These are phyloP conservation scores for Parasteatoda lunata DNA, from an alignment of 2,888 invertebrate species.

Conservation along the genomic window DNA sequence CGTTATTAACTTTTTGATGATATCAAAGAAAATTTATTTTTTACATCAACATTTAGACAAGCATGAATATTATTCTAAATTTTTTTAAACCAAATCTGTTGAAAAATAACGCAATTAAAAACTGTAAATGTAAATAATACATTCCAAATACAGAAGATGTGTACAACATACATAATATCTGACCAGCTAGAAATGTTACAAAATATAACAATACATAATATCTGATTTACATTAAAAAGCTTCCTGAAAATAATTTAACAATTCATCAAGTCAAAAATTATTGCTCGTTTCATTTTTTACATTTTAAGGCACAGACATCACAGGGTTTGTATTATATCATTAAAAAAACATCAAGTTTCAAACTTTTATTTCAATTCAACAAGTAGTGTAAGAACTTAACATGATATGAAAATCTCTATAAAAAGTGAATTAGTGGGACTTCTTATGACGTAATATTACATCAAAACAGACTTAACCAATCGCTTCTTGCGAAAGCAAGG, in stretches of 20 bases:
- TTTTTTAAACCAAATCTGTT: no score
- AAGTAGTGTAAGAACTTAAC: background rate
- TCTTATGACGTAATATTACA: background rate
- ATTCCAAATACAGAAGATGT: no score
- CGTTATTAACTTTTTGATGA: no score
- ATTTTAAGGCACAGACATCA: constrained; percentile 65
- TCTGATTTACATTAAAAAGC: background rate
- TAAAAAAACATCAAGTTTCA: background rate
- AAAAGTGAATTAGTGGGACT: background rate
- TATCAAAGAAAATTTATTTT: no score
- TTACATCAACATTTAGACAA: no score
- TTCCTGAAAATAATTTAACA: constrained; percentile 20
- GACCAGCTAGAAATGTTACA: no score
- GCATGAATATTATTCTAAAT: no score
- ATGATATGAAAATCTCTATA: background rate
- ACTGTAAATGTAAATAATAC: no score
- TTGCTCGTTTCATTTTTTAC: constrained; percentile 19
- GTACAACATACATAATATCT: no score
- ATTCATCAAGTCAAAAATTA: constrained; percentile 7
- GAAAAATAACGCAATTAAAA: no score
- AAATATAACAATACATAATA: no score
- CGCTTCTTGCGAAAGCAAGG: constrained; percentile 57
- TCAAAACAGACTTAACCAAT: constrained; percentile 58
- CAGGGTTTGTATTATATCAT: background rate
- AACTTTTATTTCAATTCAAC: background rate